A percentile compares a stretch with the other conserved stretches of the same genome.
These are phyloP conservation scores for Cuniculus paca DNA, from an alignment of 2,797 vertebrate species.

Conservation along the genomic window DNA sequence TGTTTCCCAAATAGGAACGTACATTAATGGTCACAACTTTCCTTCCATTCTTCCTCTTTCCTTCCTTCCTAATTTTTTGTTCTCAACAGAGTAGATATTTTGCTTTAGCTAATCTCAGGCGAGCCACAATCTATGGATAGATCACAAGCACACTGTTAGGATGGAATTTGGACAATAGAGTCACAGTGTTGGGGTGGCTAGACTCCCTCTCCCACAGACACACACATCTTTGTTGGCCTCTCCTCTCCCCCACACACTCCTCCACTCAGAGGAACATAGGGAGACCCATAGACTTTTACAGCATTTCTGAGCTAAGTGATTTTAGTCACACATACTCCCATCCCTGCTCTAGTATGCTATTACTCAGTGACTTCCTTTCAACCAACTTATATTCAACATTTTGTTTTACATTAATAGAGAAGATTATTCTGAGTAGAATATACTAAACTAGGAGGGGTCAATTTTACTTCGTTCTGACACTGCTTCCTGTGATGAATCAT, in stretches of 20 bases:
- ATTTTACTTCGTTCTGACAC: background rate
- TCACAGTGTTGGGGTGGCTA: background rate
- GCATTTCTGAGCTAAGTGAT: background rate
- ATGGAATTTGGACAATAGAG: background rate
- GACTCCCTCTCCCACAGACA: background rate
- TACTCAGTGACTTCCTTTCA: slow-evolving; percentile 23
- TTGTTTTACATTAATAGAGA: slow-evolving; percentile 3
- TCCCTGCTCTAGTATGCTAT: background rate
- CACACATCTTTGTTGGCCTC: background rate
- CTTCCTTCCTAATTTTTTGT: background rate
- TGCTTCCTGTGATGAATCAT: background rate
- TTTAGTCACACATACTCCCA: background rate
- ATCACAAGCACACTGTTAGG: background rate
- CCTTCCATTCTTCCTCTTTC: background rate
- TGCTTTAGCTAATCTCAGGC: background rate
- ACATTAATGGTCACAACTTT: background rate
- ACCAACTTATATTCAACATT: background rate
- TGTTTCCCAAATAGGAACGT: background rate
- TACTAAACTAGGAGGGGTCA: background rate
- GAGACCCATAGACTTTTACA: background rate
- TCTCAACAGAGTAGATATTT: background rate
- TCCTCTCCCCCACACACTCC: no score
- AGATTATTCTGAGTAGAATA: background rate
- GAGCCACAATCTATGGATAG: background rate
- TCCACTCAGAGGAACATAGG: background rate